phyloP scores from a whole-genome alignment of 92 coral and sea anemone genomes.

The Porites lobata region DNA sequence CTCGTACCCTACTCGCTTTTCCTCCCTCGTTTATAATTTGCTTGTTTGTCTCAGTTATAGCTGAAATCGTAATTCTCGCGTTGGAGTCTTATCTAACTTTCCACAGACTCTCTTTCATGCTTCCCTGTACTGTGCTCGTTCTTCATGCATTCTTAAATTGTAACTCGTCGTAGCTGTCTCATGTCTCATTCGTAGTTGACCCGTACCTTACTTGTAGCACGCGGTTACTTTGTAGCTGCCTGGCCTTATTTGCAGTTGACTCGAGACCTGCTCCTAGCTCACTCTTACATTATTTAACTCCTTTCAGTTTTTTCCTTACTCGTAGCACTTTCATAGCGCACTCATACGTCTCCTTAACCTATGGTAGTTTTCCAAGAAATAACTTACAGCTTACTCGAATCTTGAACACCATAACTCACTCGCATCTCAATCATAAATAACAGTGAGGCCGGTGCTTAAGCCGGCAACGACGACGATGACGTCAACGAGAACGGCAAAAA shows the following conservation, averaged over 20 bases:
- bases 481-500: no score
- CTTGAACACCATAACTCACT: not conserved
- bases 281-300: not conserved
- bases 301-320: not conserved
- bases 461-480: no score
- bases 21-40: no score
- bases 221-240: not conserved
- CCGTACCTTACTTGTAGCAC: not conserved
- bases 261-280: not conserved
- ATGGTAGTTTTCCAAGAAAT: no score
- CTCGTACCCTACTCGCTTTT: no score
- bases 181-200: not conserved
- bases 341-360: no score
- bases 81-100: no score
- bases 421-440: not conserved
- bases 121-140: conserved; percentile 58
- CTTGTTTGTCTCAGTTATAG: no score
- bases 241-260: not conserved
- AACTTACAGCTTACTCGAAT: no score
- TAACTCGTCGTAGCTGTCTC: not conserved
- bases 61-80: no score
- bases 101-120: no score
- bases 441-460: no score
- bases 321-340: not conserved
- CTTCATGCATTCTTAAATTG: not conserved